phyloP scores from a whole-genome alignment of 2,888 invertebrate genomes.

The Chesias legatella region DNA sequence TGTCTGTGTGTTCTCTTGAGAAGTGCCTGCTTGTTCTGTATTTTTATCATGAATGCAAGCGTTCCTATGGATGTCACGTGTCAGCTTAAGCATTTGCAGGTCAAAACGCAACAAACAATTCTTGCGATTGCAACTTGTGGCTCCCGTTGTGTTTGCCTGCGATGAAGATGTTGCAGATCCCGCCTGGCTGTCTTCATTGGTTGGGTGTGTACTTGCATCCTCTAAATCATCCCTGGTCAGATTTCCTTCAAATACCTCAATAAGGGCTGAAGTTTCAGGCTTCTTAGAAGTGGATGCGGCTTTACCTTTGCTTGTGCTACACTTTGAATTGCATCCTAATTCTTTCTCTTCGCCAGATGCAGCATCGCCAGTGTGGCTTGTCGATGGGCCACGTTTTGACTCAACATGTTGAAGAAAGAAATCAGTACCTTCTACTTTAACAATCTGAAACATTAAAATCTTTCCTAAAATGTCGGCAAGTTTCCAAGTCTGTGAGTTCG shows the following conservation, averaged over 20 bases:
- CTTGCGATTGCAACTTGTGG: constrained; percentile 41
- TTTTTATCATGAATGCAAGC: constrained; percentile 38
- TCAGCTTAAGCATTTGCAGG: constrained; percentile 56
- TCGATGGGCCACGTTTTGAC: constrained; percentile 3
- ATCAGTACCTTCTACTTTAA: constrained; percentile 91
- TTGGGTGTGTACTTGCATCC: constrained; percentile 89
- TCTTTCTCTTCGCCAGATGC: constrained; percentile 22
- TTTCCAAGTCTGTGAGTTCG: constrained; percentile 96
- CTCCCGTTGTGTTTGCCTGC: constrained; percentile 73
- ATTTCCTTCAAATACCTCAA: constrained; percentile 94
- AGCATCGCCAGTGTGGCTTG: constrained; percentile 2
- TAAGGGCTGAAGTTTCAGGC: constrained; percentile 55
- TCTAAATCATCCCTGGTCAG: constrained; percentile 93
- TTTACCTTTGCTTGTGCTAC: constrained; percentile 8
- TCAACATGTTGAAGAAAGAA: constrained; percentile 29
- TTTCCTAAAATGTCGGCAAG: constrained; percentile 96
- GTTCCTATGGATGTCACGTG: constrained; percentile 36
- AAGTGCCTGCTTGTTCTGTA: constrained; percentile 40
- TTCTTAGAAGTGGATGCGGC: constrained; percentile 25
- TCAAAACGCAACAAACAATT: constrained; percentile 57
- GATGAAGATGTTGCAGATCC: constrained; percentile 87
- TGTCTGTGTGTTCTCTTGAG: constrained; percentile 40
- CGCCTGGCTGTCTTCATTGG: constrained; percentile 79
- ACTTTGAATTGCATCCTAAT: constrained; percentile 11
- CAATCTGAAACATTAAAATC: constrained; percentile 92